phyloP scores from a whole-genome alignment of 2,888 invertebrate species.

The Melanostoma scalare region DNA sequence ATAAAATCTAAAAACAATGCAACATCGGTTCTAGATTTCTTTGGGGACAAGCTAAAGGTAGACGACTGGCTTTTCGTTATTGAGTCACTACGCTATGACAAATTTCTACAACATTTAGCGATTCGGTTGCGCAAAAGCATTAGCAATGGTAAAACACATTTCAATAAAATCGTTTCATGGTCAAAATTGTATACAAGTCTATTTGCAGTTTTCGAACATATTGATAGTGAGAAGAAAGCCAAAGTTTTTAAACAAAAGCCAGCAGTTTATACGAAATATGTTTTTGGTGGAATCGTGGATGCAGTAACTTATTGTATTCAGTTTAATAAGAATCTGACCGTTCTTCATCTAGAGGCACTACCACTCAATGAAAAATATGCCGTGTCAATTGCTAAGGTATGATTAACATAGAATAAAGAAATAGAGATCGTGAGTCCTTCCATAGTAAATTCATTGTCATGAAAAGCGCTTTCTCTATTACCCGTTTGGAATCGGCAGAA shows the following conservation, averaged over 20 bases:
- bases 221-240: slow-evolving; percentile 85
- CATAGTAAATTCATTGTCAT: too few relatives aligned
- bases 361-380: slow-evolving; percentile 87
- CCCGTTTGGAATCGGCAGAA: too few relatives aligned
- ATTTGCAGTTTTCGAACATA: slow-evolving; percentile 78
- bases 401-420: neutral
- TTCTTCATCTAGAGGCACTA: slow-evolving; percentile 87
- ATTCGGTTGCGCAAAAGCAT: slow-evolving; percentile 85
- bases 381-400: slow-evolving; percentile 84
- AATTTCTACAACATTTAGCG: slow-evolving; percentile 87
- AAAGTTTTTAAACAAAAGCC: slow-evolving; percentile 86
- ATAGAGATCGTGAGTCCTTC: too few relatives aligned
- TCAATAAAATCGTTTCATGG: neutral
- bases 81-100: slow-evolving; percentile 88
- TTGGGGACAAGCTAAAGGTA: slow-evolving; percentile 89
- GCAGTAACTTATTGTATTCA: slow-evolving; percentile 86
- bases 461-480: too few relatives aligned
- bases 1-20: slow-evolving; percentile 80
- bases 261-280: slow-evolving; percentile 87
- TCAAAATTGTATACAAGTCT: slow-evolving; percentile 1
- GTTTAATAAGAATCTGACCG: slow-evolving; percentile 85
- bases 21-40: slow-evolving; percentile 86
- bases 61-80: slow-evolving; percentile 90
- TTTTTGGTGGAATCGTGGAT: slow-evolving; percentile 86
- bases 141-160: slow-evolving; percentile 76